Conservation (phyloP, 2,113 vertebrate genomes). For the Plectropomus leopardus region DNA sequence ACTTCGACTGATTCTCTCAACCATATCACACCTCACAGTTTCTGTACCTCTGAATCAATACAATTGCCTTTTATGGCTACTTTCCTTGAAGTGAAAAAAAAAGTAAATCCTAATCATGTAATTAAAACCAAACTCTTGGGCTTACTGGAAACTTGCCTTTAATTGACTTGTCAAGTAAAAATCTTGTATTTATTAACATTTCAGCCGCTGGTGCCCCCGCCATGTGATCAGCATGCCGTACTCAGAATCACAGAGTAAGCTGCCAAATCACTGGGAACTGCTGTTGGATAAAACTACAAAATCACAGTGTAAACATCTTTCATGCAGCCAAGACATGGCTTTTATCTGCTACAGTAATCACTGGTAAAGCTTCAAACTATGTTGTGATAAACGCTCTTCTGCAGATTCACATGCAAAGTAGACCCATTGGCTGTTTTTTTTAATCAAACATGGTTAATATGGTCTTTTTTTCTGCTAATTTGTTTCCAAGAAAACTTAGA, state of each 20-base stretch:
- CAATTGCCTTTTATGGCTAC: background rate
- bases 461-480: constrained; percentile 21
- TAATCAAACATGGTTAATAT: constrained; percentile 9
- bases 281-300: background rate
- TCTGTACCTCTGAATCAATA: background rate
- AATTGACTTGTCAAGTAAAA: background rate
- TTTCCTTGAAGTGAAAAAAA: background rate
- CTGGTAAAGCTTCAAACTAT: constrained; percentile 7
- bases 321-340: background rate
- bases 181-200: constrained; percentile 48
- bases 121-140: background rate
- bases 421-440: constrained; percentile 11
- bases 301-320: background rate
- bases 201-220: constrained; percentile 86
- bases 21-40: background rate
- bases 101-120: background rate
- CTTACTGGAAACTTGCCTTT: background rate
- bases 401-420: background rate
- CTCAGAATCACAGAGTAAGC: constrained; percentile 83
- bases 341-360: background rate
- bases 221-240: constrained; percentile 87
- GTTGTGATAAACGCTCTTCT: background rate
- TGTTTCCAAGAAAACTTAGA: constrained; percentile 37
- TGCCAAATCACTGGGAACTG: background rate
- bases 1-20: background rate